Evolutionary conservation across 2,113 vertebrate species (phyloP).

Genomic region (Leucosticte australis): DNA sequence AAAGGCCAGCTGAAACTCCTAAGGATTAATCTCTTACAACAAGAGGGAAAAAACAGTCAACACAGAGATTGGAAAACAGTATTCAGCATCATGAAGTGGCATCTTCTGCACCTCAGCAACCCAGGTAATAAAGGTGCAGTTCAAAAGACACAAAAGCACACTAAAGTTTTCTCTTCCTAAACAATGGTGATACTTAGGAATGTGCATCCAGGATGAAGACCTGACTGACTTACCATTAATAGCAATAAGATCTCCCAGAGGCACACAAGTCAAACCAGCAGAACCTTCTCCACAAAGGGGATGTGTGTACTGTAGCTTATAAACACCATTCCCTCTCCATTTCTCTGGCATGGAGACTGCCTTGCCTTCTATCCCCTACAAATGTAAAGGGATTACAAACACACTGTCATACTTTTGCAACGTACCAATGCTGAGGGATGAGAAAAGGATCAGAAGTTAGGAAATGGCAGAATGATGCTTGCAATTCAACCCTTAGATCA

Average conservation of each 20-base stretch:
- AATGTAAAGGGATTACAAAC: neutral
- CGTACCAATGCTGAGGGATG: neutral
- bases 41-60: neutral
- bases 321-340: constrained; percentile 81
- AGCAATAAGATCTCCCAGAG: constrained; percentile 82
- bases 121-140: neutral
- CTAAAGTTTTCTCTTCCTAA: neutral
- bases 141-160: neutral
- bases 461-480: neutral
- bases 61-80: neutral
- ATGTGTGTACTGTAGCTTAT: constrained; percentile 85
- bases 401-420: neutral
- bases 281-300: constrained; percentile 82
- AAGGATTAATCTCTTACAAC: neutral
- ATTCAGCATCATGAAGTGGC: neutral
- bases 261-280: constrained; percentile 81
- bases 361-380: constrained; percentile 73
- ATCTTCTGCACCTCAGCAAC: neutral
- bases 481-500: neutral
- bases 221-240: constrained; percentile 79
- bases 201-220: neutral
- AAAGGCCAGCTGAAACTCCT: neutral
- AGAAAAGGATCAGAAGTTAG: neutral
- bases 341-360: constrained; percentile 82
- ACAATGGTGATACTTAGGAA: neutral